Base-by-base conservation (phyloP, 1,140 invertebrate species). In the Penaeus chinensis region DNA sequence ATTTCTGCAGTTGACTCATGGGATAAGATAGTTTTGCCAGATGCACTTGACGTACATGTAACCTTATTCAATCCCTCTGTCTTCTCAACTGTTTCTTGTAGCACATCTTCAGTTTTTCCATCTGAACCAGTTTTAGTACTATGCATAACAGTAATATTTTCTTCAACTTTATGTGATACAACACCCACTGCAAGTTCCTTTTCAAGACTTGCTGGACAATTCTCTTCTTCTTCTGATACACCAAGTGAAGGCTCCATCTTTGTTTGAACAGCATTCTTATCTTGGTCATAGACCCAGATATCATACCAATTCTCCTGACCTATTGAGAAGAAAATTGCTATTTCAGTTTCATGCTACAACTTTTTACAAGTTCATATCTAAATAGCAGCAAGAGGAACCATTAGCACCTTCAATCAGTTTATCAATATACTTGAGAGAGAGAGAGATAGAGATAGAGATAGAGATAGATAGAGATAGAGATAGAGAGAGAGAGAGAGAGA, bases 261-360 rank as follows among this genome's bases (percentile, higher is more conserved):
- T 61, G 47, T n/a, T 27, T 37, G 24, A 71, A 18, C 71, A 16
- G 76, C 54, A 62, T 81, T 78, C n/a, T 37, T 37, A 78, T 81
- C 66, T n/a, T 63, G 63, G 18, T 69, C 24, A 54, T 87, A 87
- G 54, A 87, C 86, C 86, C 86, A 87, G 20, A 87, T 71, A 54
- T 87, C 86, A 78, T 87, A 87, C 86, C 86, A 87, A 22, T 87
- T 87, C 71, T 87, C 86, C 47, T 87, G 79, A 83, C 86, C 86
- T 87, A 61, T 27, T 65, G 20, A 42, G 32, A 27, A 77, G 22
- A 20, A 42, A 47, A 82, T 32, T 81, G 54, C 54, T n/a, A 74
- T 24, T 76, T 16, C 24, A 74, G 2, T 47, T 37, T 19, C 27
- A 24, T 62, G 32, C 24, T 65, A 63, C 32, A 42, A 42, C 37